These are phyloP conservation scores for Scatophagus argus DNA, from an alignment of 2,113 vertebrate species.

Conservation along the genomic window DNA sequence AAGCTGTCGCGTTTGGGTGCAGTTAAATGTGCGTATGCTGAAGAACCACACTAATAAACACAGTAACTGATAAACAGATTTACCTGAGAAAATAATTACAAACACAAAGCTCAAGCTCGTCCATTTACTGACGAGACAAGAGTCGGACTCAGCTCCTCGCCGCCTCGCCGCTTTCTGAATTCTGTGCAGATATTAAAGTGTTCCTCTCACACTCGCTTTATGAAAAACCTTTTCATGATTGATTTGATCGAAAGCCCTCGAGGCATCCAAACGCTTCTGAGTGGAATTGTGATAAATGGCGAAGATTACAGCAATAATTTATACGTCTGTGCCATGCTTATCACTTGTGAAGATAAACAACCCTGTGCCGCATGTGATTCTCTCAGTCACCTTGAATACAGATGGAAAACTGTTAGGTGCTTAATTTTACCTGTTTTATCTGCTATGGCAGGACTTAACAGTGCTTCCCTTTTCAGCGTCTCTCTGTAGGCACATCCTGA, in stretches of 20 bases:
- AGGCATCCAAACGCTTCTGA: neutral
- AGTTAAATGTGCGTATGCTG: neutral
- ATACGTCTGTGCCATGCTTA: conserved; percentile 7
- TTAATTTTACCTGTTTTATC: conserved; percentile 2
- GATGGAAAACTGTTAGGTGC: neutral
- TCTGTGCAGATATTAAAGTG: neutral
- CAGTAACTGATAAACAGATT: no score
- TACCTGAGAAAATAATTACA: neutral
- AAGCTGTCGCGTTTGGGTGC: neutral
- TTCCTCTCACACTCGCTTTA: neutral
- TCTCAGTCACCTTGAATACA: conserved; percentile 34
- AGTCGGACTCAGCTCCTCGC: neutral
- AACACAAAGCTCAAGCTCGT: neutral
- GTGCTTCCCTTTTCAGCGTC: neutral
- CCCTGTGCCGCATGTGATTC: neutral
- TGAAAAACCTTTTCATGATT: neutral
- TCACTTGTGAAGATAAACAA: conserved; percentile 17
- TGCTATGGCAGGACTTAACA: neutral
- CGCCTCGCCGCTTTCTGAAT: neutral
- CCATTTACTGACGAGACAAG: neutral
- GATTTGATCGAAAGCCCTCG: neutral
- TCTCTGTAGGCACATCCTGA: neutral
- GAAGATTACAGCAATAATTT: conserved; percentile 5
- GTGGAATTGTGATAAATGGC: neutral
- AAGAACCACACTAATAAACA: no score